Evolutionary conservation across 2,113 vertebrate species (phyloP).

Genomic region (Pseudorasbora parva): DNA sequence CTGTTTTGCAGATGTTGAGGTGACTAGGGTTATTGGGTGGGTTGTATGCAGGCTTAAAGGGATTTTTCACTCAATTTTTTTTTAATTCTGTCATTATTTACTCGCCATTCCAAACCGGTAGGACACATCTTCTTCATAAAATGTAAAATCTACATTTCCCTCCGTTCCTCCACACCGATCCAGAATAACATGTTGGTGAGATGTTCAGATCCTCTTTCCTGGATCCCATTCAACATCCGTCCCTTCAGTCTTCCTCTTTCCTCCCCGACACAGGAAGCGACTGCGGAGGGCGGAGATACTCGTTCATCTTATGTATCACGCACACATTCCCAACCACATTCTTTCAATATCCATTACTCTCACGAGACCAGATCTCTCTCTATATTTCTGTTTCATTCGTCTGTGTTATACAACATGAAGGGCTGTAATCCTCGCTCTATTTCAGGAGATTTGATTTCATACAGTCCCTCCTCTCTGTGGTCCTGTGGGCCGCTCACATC

Average conservation of each 20-base stretch:
- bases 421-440: constrained; percentile 46
- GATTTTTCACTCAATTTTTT: too few species aligned
- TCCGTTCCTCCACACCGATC: neutral
- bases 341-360: neutral
- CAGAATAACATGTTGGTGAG: neutral
- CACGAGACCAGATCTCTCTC: constrained; percentile 8
- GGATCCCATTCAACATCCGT: constrained; percentile 6
- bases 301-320: neutral
- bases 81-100: constrained; percentile 1
- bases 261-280: constrained; percentile 49
- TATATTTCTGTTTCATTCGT: neutral
- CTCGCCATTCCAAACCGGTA: neutral
- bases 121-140: neutral
- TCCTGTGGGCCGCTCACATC: constrained; percentile 54
- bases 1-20: neutral
- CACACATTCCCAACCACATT: neutral
- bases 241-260: constrained; percentile 27
- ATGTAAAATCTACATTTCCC: neutral
- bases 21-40: neutral
- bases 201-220: constrained; percentile 35
- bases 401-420: constrained; percentile 31
- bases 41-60: neutral
- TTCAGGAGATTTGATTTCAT: constrained; percentile 58
- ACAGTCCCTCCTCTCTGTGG: constrained; percentile 49
- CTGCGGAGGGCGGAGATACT: constrained; percentile 29